A percentile compares a stretch with the other conserved stretches of the same genome.
phyloP scores from a whole-genome alignment of 37 sponge, comb jelly and placozoan genomes.

The Halisarca cf. caerulea region DNA sequence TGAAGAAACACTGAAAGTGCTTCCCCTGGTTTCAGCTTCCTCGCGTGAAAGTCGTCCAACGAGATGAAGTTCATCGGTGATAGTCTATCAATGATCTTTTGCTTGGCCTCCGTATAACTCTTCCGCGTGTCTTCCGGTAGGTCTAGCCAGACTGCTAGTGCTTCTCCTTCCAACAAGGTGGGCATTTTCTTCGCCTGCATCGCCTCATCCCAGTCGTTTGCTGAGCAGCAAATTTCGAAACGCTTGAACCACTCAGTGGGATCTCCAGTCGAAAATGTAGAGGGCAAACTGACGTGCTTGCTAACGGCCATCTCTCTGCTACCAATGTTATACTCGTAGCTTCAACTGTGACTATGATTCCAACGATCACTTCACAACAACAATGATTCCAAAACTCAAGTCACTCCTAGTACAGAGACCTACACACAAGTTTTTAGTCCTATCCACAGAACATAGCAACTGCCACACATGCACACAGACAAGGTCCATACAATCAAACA shows the following conservation, averaged over 20 bases:
- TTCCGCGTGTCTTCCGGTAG: no score
- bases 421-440: no score
- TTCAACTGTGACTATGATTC: no score
- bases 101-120: no score
- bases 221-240: background rate
- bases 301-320: background rate
- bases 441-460: no score
- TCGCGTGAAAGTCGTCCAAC: slow-evolving; percentile 33
- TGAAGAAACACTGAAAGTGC: slow-evolving; percentile 44
- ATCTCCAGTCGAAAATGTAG: background rate
- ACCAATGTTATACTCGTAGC: slow-evolving; percentile 8
- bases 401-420: no score
- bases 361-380: no score
- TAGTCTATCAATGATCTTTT: background rate
- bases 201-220: background rate
- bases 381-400: no score
- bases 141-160: background rate
- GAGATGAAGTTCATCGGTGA: background rate
- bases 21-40: slow-evolving; percentile 29
- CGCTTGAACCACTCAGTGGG: slow-evolving; percentile 13
- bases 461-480: no score
- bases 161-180: background rate
- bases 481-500: no score
- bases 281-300: background rate
- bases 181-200: background rate